Base-by-base conservation (phyloP, 2,113 vertebrate species). In the Xyrauchen texanus region DNA sequence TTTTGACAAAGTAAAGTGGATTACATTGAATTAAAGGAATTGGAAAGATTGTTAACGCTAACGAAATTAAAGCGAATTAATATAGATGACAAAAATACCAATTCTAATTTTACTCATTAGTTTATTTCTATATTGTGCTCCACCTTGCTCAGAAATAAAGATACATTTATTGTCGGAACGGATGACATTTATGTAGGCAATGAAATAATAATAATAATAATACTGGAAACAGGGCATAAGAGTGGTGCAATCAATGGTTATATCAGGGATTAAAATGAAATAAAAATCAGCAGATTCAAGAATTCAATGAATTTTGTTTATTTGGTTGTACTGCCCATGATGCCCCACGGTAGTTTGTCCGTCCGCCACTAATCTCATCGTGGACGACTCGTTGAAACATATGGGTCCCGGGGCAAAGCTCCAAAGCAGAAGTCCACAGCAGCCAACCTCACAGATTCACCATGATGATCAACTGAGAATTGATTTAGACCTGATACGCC, bases 331-430 rank as follows among this genome's bases (percentile, higher is more conserved):
- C 55, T 13, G 13, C 12, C 4, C 6, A 13, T 58, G 55, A 15
- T 58, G 55, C 3, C 52, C 52, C 55, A 58, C 13, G 55, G 55
- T 58, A 11, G 13, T n/a, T n/a, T 58, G 55, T 58, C 13, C 13
- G 5, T 58, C 15, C 13, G 13, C 13, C 55, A 15, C 13, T 58
- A 58, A 58, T n/a, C 55, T 12, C 52, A 55, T 55, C 12, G 11
- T 10, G 12, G 52, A 55, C 52, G 12, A 55, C 12, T 11, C 52
- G 5, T 77, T 60, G 8, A 79, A 90, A 77, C 91, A 91, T 88
- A 89, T 92, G 92, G 90, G 87, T 87, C 85, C 84, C 83, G 66
- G 84, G 91, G 90, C 89, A 86, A 47, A 15, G 74, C 82, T 90
- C 90, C 91, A 92, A 88, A 75, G 73, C 73, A 52, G 34, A 62